Evolutionary conservation across 2,113 vertebrate species (phyloP).

Genomic region (Xenopus borealis): DNA sequence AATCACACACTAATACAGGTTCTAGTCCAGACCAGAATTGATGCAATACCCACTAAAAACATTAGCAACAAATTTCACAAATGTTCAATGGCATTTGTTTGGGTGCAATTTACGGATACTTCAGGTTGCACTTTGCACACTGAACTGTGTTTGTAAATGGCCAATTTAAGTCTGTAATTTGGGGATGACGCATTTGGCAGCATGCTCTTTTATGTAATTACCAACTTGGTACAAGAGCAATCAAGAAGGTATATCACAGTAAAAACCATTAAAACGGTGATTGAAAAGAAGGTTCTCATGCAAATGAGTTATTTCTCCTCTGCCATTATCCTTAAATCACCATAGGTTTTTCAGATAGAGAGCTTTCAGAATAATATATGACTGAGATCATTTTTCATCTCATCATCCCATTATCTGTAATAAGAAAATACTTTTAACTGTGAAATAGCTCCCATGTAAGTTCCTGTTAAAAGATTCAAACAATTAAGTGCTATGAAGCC

Average conservation of each 20-base stretch:
- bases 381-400: constrained; percentile 67
- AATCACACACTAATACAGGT: too few relatives aligned
- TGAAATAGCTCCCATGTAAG: constrained; percentile 63
- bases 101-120: too few relatives aligned
- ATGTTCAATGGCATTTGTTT: too few relatives aligned
- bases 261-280: constrained; percentile 62
- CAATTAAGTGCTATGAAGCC: too few relatives aligned
- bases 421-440: constrained; percentile 69
- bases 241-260: constrained; percentile 51
- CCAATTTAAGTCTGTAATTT: neutral
- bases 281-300: constrained; percentile 60
- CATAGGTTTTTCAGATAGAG: constrained; percentile 62
- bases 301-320: constrained; percentile 69
- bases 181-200: constrained; percentile 2
- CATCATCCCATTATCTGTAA: constrained; percentile 70
- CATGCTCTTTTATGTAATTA: constrained; percentile 49
- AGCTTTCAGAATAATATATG: constrained; percentile 66
- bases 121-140: too few relatives aligned
- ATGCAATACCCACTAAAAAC: too few relatives aligned
- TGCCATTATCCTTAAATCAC: constrained; percentile 67
- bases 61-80: too few relatives aligned
- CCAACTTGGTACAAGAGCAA: constrained; percentile 54
- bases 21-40: too few relatives aligned
- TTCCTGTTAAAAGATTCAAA: constrained; percentile 53
- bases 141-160: too few relatives aligned